Evolutionary conservation across 1,140 invertebrate species (phyloP).

Genomic region (roundworm (Caenorhabditis elegans)): DNA sequence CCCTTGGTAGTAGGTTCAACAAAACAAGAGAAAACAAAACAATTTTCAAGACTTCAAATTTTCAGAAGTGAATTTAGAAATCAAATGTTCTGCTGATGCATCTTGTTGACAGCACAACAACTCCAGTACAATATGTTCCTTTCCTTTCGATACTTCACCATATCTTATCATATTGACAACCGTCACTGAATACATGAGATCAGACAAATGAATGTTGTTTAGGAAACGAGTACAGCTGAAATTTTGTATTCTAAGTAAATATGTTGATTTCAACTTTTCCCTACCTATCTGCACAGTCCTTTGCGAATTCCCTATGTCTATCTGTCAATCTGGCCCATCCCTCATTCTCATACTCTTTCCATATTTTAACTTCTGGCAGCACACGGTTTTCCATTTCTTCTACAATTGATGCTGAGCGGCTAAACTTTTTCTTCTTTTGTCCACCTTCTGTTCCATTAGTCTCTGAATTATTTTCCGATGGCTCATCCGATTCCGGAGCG

Average conservation of each 20-base stretch:
- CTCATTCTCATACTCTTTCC: slow-evolving; percentile 38
- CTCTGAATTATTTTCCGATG: not conserved
- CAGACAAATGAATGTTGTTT: slow-evolving; percentile 48
- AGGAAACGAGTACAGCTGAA: slow-evolving; percentile 47
- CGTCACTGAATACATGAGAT: slow-evolving; percentile 35
- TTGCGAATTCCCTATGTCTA: slow-evolving; percentile 41
- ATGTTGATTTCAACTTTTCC: not conserved
- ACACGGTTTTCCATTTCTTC: slow-evolving; percentile 47
- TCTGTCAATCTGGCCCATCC: slow-evolving; percentile 27
- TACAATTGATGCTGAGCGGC: slow-evolving; percentile 39
- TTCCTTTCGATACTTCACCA: not conserved
- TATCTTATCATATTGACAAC: slow-evolving; percentile 9
- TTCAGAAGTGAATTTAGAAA: slow-evolving; percentile 26
- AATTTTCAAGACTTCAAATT: not conserved
- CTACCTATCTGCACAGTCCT: slow-evolving; percentile 46
- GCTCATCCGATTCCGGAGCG: not conserved
- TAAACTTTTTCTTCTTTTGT: slow-evolving; percentile 42
- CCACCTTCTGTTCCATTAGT: not conserved
- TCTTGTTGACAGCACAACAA: slow-evolving; percentile 17
- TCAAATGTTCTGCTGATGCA: slow-evolving; percentile 11
- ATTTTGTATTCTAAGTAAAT: not conserved
- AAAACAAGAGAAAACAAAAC: not conserved
- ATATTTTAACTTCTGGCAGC: slow-evolving; percentile 41
- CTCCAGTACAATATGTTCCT: slow-evolving; percentile 36
- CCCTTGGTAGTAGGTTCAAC: not conserved